Base-by-base conservation (phyloP, 30 jellyfish, hydroid and myxozoan species). In the Sanderia malayensis region DNA sequence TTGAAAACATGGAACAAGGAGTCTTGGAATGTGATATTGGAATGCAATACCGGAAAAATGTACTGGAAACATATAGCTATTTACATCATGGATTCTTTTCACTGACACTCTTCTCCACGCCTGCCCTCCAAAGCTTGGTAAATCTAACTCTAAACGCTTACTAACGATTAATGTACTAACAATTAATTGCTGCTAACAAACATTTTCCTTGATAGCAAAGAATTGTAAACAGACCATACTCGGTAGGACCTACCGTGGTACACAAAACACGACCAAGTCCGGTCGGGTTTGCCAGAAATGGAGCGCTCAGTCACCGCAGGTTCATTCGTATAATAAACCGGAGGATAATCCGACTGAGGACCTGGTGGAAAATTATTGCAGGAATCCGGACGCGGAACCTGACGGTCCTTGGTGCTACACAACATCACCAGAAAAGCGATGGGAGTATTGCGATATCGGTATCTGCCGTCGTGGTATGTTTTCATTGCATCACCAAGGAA, bases 371-470 rank as follows among this genome's bases (percentile, higher is more conserved):
- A 78, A 78, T 67, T 78, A 78, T 55, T 78, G 89, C 75, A 78
- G 89, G 32, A 78, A 78, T 33, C 89, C 89, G 73, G 89, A 78
- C 89, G 57, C 30, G 81, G 89, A 78, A 71, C 89, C 89, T 21
- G 74, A 53, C 33, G 89, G 89, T 20, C 89, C 89, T 47, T 78
- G 89, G 89, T 78, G 89, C 60, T 78, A 78, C 75, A 78, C 89
- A 30, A 78, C 82, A 31, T 10, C 46, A n/a, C 87, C 87, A 17
- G 34, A 58, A 25, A 78, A 78, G 53, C 61, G 89, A 78, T 78
- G 89, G 89, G 89, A 78, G 0, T 78, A 78, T 46, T 78, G 89
- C 49, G 81, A 78, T 53, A 46, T 78, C 76, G 55, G 52, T 53
- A 21, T 65, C 67, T 78, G 89, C 76, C 29, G 10, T 27, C 34